Base-by-base conservation (phyloP, 2,888 invertebrate genomes). In the Baronia brevicornis region DNA sequence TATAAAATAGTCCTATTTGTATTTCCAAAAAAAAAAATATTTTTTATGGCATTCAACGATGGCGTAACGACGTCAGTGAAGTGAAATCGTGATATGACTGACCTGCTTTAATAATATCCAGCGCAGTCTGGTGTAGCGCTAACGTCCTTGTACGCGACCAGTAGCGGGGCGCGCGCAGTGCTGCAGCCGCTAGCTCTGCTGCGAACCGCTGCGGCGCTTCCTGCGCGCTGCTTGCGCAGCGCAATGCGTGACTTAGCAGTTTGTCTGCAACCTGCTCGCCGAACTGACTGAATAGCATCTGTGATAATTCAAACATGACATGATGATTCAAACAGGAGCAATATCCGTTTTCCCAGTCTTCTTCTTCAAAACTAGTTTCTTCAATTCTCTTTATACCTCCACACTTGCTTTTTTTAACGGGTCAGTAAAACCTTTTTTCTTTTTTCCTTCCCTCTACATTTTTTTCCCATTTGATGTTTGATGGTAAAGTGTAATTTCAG, bases 181-280 rank as follows among this genome's bases (percentile, higher is more conserved):
- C 68, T 0, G 94, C 91, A n/a, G 92, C 87, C 2, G 93, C 85
- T 1, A 79, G 41, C 71, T 96, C 96, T 0, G 94, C 89, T 1
- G 93, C 94, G 69, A 94, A 92, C 21, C 94, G 86, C 59, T 96
- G 96, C 51, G 87, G 87, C 42, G 91, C 90, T 60, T 95, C 94
- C 40, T 91, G 89, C 24, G 88, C 86, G 38, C 90, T 90, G 3
- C 57, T 62, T 0, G 93, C 90, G 39, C 94, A 78, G 7, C 80
- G 77, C 48, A 88, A 70, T 28, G 96, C 77, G 60, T 92, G 91
- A 0, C 85, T 77, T 25, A 90, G 46, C 46, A 95, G 89, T 19
- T 85, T 61, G 2, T 85, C 66, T 9, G 93, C 61, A 14, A 92
- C 80, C 1, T 77, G 65, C 45, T 89, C 89, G 9, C 94, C 95